These are phyloP conservation scores for Apodemia mormo DNA, from an alignment of 2,888 invertebrate species.

Conservation along the genomic window DNA sequence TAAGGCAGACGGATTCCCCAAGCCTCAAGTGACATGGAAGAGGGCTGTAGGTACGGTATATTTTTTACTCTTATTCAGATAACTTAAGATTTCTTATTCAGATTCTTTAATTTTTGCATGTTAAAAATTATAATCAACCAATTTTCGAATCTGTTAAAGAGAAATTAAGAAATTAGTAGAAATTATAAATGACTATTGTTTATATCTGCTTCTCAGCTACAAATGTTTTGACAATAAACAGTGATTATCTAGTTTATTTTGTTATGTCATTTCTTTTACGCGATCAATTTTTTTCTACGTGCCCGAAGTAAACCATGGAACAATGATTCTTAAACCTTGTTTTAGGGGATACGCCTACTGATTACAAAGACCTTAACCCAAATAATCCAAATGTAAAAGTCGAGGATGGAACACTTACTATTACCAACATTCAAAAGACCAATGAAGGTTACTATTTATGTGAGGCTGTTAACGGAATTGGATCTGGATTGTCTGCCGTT, in stretches of 20 bases:
- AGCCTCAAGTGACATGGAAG: slow-evolving; percentile 97
- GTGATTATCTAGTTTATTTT: too few relatives aligned
- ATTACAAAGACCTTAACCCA: slow-evolving; percentile 95
- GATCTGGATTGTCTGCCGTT: slow-evolving; percentile 96
- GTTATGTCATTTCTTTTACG: too few relatives aligned
- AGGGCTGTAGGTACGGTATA: slow-evolving; percentile 90
- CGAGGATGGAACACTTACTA: slow-evolving; percentile 95
- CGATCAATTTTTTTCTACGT: too few relatives aligned
- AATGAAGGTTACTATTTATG: slow-evolving; percentile 98
- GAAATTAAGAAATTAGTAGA: too few relatives aligned
- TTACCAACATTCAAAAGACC: slow-evolving; percentile 94
- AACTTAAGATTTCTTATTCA: neutral
- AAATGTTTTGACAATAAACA: too few relatives aligned
- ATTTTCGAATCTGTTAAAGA: too few relatives aligned
- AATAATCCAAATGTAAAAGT: slow-evolving; percentile 95
- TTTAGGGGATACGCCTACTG: slow-evolving; percentile 93
- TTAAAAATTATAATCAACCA: too few relatives aligned
- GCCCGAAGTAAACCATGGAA: neutral
- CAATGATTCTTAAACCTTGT: slow-evolving; percentile 26
- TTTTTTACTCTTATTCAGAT: slow-evolving; percentile 1
- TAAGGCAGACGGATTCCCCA: slow-evolving; percentile 97
- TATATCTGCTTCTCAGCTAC: too few relatives aligned
- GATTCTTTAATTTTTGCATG: neutral
- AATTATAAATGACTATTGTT: too few relatives aligned
- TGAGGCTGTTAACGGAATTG: slow-evolving; percentile 97